These are phyloP conservation scores for Artemisiospiza belli DNA, from an alignment of 2,113 vertebrate species.

Conservation along the genomic window DNA sequence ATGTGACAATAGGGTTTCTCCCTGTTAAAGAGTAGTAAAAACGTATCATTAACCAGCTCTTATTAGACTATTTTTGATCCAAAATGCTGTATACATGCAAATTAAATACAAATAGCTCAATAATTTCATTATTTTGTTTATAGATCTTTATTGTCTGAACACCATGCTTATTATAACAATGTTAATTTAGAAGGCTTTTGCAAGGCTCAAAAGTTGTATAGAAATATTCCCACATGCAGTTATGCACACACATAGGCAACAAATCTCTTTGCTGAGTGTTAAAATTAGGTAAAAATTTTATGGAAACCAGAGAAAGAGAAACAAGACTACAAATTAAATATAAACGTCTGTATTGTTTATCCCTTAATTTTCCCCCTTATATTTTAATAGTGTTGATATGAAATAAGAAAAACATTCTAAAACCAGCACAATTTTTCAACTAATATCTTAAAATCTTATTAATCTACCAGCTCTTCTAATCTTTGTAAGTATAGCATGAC, in stretches of 20 bases:
- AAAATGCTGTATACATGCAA: not conserved
- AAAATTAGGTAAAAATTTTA: not conserved
- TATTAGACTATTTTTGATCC: not conserved
- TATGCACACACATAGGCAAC: not conserved
- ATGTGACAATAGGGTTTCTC: not conserved
- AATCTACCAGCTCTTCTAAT: not conserved
- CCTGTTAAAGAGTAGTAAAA: not conserved
- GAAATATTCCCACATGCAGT: not conserved
- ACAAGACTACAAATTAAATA: not conserved
- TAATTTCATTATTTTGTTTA: not conserved
- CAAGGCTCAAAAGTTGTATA: not conserved
- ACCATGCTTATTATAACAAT: not conserved
- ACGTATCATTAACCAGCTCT: not conserved
- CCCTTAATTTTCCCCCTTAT: not conserved
- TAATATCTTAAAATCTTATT: not conserved
- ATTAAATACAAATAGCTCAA: not conserved
- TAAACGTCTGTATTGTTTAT: not conserved
- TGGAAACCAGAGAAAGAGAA: not conserved
- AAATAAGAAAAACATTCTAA: not conserved
- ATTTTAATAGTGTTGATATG: constrained; percentile 28
- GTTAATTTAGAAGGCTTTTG: not conserved
- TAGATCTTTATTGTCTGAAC: not conserved
- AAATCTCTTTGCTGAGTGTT: not conserved
- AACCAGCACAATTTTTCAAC: not conserved
- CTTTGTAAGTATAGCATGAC: not conserved